Evolutionary conservation across 2,113 vertebrate species (phyloP).

Genomic region (Cinclus mexicanus): DNA sequence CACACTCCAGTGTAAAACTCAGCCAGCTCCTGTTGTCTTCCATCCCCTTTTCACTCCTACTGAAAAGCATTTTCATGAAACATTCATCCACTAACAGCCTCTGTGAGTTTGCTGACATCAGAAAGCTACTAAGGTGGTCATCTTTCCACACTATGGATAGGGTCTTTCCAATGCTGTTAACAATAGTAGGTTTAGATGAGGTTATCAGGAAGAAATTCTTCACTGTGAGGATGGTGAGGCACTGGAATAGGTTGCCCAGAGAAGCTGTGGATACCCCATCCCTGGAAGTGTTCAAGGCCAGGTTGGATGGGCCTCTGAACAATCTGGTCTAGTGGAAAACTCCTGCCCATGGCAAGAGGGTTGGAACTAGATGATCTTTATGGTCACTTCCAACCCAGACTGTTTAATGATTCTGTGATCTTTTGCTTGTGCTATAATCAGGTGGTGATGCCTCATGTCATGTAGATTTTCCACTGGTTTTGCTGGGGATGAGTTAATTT

Average conservation of each 20-base stretch:
- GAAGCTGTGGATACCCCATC: neutral
- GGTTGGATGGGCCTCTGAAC: neutral
- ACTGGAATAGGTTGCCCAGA: neutral
- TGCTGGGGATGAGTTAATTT: neutral
- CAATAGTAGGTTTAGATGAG: neutral
- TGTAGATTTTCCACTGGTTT: neutral
- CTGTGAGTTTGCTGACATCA: neutral
- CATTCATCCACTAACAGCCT: neutral
- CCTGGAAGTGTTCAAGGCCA: neutral
- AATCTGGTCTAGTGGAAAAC: neutral
- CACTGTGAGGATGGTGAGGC: neutral
- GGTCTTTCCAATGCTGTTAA: neutral
- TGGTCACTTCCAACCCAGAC: neutral
- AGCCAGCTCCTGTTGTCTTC: neutral
- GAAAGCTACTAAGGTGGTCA: neutral
- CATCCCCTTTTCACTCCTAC: neutral
- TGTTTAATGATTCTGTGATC: neutral
- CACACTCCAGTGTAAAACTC: neutral
- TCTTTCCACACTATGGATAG: neutral
- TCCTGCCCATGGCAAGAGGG: neutral
- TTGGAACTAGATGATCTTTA: neutral
- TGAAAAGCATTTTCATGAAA: neutral
- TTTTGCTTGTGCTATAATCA: neutral
- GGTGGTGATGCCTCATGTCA: neutral
- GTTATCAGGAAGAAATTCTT: neutral